Evolutionary conservation across 2,113 vertebrate genomes (phyloP), one percentile per base, ranked within the genome.

Genomic region (Tetraodon nigroviridis): DNA sequence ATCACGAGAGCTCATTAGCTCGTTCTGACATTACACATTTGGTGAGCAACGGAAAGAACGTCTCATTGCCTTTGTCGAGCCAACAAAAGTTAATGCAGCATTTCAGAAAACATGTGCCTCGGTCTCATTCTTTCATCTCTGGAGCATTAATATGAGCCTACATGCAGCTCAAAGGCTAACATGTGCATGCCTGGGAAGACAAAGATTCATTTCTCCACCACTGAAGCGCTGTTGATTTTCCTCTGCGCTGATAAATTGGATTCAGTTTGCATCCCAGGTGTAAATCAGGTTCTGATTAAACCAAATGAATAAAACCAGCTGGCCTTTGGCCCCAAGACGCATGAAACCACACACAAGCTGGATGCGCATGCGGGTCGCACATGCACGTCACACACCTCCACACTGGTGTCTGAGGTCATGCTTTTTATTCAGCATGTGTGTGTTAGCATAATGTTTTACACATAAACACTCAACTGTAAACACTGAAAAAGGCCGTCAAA

Each of bases 1-100:
- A 75, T 77, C 70, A 71, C 45, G 46, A 19, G 62, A 75, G 70
- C 72, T 83, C 76, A 75, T 88, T 84, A 73, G 68, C 58, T 73
- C 69, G 48, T 37, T 71, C 41, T 18, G 58, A 75, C 54, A 79
- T 86, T 76, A 78, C 69, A 82, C 48, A 71, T 63, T 58, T 75
- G 78, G 77, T 87, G 86, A 80, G 65, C 22, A 55, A 56, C 18
- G 49, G 61, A 60, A 76, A 76, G 40, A 75, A 79, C 65, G 68
- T 77, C 65, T 62, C 41, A 59, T 40, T 61, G 69, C 19, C 21
- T 61, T 32, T 67, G 65, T 12, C 60, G 48, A 51, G 67, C 68
- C 81, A 77, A 72, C 64, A 46, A 57, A 49, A 24, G 55, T 61
- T 70, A 64, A 78, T 55, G 58, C 60, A 66, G 57, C 54, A 51